These are phyloP conservation scores for Eupeodes luniger DNA, from an alignment of 2,888 invertebrate species.

Conservation along the genomic window DNA sequence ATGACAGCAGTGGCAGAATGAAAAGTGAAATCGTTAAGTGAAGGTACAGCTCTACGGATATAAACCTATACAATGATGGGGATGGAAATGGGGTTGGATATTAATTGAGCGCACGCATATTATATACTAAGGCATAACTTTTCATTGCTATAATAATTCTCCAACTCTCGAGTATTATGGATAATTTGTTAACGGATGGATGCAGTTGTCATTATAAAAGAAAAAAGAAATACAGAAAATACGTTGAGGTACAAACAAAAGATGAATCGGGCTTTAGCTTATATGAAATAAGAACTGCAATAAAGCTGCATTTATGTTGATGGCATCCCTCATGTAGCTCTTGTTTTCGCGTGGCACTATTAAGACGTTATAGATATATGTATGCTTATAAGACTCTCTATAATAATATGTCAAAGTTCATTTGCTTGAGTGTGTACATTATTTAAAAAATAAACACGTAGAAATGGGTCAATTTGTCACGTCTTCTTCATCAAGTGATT, in stretches of 20 bases:
- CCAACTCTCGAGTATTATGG: constrained; percentile 9
- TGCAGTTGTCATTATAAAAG: not conserved
- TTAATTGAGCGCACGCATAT: constrained; percentile 63
- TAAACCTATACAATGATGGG: not conserved
- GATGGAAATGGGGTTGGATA: constrained; percentile 50
- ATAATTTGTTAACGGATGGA: constrained; percentile 10
- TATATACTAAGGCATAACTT: constrained; percentile 22
- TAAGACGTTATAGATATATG: not conserved
- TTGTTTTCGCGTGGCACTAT: not conserved
- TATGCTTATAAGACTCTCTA: too few species aligned
- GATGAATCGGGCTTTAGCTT: constrained; percentile 23
- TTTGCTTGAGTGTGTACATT: not conserved
- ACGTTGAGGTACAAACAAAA: constrained; percentile 2
- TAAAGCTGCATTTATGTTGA: not conserved
- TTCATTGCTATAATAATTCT: constrained; percentile 54
- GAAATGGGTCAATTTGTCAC: constrained; percentile 5
- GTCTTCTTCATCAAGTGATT: not conserved
- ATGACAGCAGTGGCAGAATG: not conserved
- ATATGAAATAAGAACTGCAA: not conserved
- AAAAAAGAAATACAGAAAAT: not conserved
- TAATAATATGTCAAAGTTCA: constrained; percentile 1
- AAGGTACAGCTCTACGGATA: constrained; percentile 23
- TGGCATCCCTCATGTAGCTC: not conserved
- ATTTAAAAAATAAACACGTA: not conserved
- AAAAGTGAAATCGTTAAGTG: constrained; percentile 56